These are phyloP conservation scores for Zeuzera pyrina DNA, from an alignment of 2,888 invertebrate genomes.

Conservation along the genomic window DNA sequence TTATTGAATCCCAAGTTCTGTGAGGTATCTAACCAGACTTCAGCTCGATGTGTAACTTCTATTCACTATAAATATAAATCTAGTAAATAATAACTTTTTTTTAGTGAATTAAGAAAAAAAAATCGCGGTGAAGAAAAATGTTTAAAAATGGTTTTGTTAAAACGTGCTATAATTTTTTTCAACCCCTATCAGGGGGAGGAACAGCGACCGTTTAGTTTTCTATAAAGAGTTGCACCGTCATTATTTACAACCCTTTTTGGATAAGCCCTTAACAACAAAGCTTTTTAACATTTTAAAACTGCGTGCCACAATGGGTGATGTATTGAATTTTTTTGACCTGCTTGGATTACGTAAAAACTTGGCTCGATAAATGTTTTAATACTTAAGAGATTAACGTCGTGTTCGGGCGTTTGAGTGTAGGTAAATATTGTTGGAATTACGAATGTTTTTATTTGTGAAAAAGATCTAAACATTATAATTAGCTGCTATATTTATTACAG, in stretches of 20 bases:
- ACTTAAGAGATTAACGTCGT: conserved; percentile 70
- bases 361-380: conserved; percentile 66
- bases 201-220: conserved; percentile 54
- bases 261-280: conserved; percentile 66
- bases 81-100: too few species aligned
- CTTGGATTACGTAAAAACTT: conserved; percentile 43
- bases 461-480: too few species aligned
- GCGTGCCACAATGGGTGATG: conserved; percentile 52
- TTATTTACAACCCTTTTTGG: conserved; percentile 68
- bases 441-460: conserved; percentile 40
- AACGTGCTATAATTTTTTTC: too few species aligned
- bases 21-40: too few species aligned
- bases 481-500: too few species aligned
- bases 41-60: too few species aligned
- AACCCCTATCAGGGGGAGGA: conserved; percentile 4
- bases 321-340: conserved; percentile 44
- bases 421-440: conserved; percentile 45
- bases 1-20: too few species aligned
- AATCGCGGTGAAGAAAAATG: too few species aligned
- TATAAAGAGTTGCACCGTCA: conserved; percentile 62
- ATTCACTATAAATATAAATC: too few species aligned
- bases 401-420: conserved; percentile 36
- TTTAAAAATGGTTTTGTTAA: too few species aligned
- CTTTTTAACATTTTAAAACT: conserved; percentile 71
- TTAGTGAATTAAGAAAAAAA: too few species aligned